Base-by-base conservation (phyloP, 2,797 vertebrate species). In the Fratercula arctica region DNA sequence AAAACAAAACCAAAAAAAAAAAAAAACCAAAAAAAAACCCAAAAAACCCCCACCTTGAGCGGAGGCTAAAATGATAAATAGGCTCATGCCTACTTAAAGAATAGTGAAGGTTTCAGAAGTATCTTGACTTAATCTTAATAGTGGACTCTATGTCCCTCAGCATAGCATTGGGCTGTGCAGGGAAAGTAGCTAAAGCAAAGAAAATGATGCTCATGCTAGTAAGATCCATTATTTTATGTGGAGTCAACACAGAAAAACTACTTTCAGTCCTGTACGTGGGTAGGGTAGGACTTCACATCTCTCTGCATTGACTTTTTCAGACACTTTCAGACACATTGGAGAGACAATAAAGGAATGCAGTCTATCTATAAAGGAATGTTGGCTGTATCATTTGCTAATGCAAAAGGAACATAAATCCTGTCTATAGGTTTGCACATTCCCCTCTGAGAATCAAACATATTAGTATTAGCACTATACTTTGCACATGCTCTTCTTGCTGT, bases 261-360 rank as follows among this genome's bases (percentile, higher is more conserved):
- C 48, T 80, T 86, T 88, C 41, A 28, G 11, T 50, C 7, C 13
- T 59, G 8, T 12, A 28, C 14, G 13, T 3, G 13, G 19, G 18
- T 37, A 17, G 9, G 17, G 41, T 9, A 56, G 23, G 11, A 20
- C 8, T 77, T 61, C 41, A 61, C 0, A 0, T 6, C 24, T 25
- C 19, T 72, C 43, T 59, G 33, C 13, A 16, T 3, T 63, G 37
- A 9, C 0, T n/a, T 85, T 43, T 14, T 68, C 54, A 64, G 21
- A 18, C 7, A 9, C 43, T 45, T 45, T 19, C 43, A 45, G 43
- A 45, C 43, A 19, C 43, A 45, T 45, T 45, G 28, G 24, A 76
- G 26, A 81, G 25, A 59, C 9, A 57, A 15, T 70, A 54, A 53
- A 76, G 13, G 8, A 61, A 53, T 37, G 14, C 9, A 45, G 4